Evolutionary conservation across 2,113 vertebrate genomes (phyloP).

Genomic region (Myrmecobius fasciatus): DNA sequence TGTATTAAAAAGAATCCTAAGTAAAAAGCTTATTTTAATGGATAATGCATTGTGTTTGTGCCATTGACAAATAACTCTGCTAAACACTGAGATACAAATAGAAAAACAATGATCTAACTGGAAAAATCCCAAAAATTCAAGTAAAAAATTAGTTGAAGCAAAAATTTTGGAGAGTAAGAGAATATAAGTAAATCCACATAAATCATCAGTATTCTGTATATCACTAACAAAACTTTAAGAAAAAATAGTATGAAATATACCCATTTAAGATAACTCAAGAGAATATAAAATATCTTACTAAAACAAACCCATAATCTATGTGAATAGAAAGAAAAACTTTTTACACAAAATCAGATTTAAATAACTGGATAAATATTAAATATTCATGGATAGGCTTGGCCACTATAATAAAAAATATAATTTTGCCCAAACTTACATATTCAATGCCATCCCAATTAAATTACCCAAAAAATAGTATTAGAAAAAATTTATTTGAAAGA

Average conservation of each 20-base stretch:
- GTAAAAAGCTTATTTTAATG: neutral
- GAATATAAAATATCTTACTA: neutral
- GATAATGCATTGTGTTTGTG: neutral
- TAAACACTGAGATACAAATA: neutral
- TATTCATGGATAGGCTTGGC: neutral
- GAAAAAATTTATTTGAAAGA: too few species aligned
- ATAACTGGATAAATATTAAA: neutral
- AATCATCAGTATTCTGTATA: neutral
- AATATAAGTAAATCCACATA: too few species aligned
- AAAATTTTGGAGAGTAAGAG: neutral
- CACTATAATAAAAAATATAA: neutral
- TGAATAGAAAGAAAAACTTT: neutral
- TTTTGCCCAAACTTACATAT: neutral
- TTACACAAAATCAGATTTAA: neutral
- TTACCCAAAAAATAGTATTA: too few species aligned
- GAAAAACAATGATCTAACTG: neutral
- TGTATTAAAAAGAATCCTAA: neutral
- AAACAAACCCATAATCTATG: neutral
- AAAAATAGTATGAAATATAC: neutral
- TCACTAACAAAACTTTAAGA: neutral
- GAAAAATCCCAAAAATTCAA: neutral
- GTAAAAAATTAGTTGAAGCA: neutral
- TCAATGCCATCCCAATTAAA: too few species aligned
- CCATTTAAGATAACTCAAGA: neutral
- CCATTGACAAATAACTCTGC: neutral